These are phyloP conservation scores for Papilio aristodemus DNA, from an alignment of 1,140 invertebrate species.

Conservation along the genomic window DNA sequence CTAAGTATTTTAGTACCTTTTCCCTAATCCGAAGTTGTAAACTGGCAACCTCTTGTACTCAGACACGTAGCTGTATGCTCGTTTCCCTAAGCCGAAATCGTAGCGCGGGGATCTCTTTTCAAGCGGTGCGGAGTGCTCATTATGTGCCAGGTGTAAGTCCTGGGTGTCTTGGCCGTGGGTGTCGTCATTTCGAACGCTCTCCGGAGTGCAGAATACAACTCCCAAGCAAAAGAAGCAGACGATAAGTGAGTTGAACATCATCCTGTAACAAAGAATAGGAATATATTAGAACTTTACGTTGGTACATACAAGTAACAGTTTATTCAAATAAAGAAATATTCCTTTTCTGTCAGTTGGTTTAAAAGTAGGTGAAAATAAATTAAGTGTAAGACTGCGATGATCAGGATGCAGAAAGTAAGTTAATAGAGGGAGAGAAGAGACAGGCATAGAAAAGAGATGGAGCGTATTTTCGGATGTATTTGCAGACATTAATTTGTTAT, in stretches of 20 bases:
- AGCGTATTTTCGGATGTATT: too few relatives aligned
- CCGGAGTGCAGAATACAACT: slow-evolving; percentile 56
- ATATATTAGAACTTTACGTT: neutral
- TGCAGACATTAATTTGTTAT: too few relatives aligned
- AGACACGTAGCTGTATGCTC: slow-evolving; percentile 83
- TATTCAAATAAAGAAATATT: neutral
- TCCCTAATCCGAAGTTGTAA: slow-evolving; percentile 85
- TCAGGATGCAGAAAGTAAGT: too few relatives aligned
- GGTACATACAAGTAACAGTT: neutral
- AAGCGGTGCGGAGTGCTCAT: slow-evolving; percentile 46
- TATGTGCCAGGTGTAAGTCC: slow-evolving; percentile 32
- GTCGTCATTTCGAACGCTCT: slow-evolving; percentile 48
- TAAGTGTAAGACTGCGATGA: too few relatives aligned
- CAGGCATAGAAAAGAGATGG: too few relatives aligned
- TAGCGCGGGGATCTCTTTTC: slow-evolving; percentile 74
- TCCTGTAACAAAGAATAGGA: slow-evolving; percentile 53
- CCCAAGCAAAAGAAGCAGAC: slow-evolving; percentile 57
- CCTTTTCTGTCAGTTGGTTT: too few relatives aligned
- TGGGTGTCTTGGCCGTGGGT: slow-evolving; percentile 39
- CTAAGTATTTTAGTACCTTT: slow-evolving; percentile 68
- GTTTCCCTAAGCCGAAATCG: slow-evolving; percentile 80
- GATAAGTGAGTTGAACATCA: slow-evolving; percentile 56
- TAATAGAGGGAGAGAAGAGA: too few relatives aligned
- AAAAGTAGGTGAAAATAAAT: too few relatives aligned
- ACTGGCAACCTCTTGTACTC: slow-evolving; percentile 84